These are phyloP conservation scores for Cephus sareptanus DNA, from an alignment of 2,888 invertebrate species.

Conservation along the genomic window DNA sequence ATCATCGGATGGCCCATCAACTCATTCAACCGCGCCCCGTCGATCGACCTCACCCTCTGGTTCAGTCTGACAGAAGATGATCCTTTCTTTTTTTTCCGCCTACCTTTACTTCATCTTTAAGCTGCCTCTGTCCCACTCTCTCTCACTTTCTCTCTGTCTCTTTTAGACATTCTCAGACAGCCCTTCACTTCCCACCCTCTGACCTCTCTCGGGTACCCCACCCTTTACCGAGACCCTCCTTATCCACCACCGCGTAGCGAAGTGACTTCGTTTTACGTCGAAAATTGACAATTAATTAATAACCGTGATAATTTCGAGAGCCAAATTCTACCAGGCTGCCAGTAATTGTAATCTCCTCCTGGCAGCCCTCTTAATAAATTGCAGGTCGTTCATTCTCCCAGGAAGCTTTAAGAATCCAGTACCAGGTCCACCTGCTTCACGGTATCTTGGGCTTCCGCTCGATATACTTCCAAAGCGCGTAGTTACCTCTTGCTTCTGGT, in stretches of 20 bases:
- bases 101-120: neutral
- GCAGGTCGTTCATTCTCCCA: neutral
- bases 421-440: too few relatives aligned
- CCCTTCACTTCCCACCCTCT: neutral
- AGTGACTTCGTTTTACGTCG: conserved; percentile 4
- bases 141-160: conserved; percentile 22
- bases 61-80: neutral
- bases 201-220: conserved; percentile 13
- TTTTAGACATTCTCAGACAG: conserved; percentile 21
- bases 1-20: conserved; percentile 26
- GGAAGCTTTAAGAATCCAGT: too few relatives aligned
- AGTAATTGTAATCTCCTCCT: neutral
- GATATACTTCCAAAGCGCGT: too few relatives aligned
- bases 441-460: too few relatives aligned
- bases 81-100: neutral
- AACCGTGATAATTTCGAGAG: neutral
- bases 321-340: neutral
- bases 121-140: conserved; percentile 26
- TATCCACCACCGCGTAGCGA: conserved; percentile 25
- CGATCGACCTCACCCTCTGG: conserved; percentile 19
- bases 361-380: neutral
- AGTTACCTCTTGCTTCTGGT: too few relatives aligned
- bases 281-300: conserved; percentile 7
- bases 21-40: conserved; percentile 25
- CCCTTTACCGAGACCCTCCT: conserved; percentile 25